phyloP scores from a whole-genome alignment of 2,113 vertebrate genomes.

The Microcebus griseorufus region DNA sequence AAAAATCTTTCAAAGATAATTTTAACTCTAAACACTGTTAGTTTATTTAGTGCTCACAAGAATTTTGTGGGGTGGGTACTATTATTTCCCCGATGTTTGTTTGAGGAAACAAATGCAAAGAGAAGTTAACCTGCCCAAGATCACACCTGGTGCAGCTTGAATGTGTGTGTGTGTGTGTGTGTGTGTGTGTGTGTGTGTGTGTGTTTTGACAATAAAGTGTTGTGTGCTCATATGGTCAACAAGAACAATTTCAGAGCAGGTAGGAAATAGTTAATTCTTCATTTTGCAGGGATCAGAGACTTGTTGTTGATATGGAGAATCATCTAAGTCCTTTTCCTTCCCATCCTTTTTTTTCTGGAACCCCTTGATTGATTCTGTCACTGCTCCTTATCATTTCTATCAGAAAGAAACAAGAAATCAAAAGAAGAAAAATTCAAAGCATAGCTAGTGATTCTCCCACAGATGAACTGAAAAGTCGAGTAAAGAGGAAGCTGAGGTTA shows the following conservation, averaged over 20 bases:
- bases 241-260: neutral
- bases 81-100: neutral
- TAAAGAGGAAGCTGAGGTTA: neutral
- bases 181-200: neutral
- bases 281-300: neutral
- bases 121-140: neutral
- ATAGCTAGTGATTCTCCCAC: neutral
- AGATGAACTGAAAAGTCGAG: neutral
- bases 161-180: rapidly evolving
- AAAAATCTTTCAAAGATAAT: neutral
- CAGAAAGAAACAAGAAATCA: neutral
- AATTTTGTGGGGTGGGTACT: neutral
- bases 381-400: neutral
- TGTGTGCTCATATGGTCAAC: neutral
- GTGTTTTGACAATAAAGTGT: neutral
- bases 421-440: neutral
- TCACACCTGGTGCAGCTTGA: neutral
- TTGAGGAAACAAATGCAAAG: neutral
- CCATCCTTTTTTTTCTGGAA: neutral
- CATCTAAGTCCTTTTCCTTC: neutral
- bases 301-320: neutral
- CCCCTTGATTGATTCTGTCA: neutral
- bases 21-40: neutral
- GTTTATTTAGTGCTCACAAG: neutral
- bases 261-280: neutral